Conservation (phyloP, 2,113 vertebrate genomes). For the Phaetusa simplex region DNA sequence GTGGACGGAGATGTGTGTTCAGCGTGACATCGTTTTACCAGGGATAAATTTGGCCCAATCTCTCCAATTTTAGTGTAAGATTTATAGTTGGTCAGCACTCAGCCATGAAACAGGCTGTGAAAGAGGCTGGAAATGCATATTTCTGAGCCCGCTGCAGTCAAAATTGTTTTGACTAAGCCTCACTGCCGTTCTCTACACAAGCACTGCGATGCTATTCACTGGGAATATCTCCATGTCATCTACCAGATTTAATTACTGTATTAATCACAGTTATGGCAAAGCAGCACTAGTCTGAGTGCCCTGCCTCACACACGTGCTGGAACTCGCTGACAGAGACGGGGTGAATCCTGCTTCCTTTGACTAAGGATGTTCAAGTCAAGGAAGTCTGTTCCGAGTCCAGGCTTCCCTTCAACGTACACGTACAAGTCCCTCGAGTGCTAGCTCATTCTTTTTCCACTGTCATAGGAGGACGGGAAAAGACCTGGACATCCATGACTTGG, state of each 20-base stretch:
- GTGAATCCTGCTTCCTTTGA: not conserved
- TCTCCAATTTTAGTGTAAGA: not conserved
- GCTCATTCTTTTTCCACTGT: not conserved
- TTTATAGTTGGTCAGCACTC: not conserved
- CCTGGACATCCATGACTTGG: not conserved
- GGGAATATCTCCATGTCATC: not conserved
- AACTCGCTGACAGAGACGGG: not conserved
- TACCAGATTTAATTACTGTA: not conserved
- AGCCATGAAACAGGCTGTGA: not conserved
- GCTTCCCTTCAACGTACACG: not conserved
- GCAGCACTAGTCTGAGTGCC: not conserved
- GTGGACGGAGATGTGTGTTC: not conserved
- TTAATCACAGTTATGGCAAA: not conserved
- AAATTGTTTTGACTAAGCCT: not conserved
- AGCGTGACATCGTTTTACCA: not conserved
- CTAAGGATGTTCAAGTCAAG: not conserved
- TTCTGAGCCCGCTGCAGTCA: not conserved
- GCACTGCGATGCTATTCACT: rapidly evolving
- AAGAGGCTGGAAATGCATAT: not conserved
- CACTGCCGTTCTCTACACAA: not conserved
- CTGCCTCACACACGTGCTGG: rapidly evolving
- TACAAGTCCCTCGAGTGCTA: not conserved
- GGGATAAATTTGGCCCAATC: not conserved
- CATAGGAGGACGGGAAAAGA: not conserved
- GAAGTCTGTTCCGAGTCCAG: not conserved